These are phyloP conservation scores for Cheilinus undulatus DNA, from an alignment of 2,113 vertebrate species.

Conservation along the genomic window DNA sequence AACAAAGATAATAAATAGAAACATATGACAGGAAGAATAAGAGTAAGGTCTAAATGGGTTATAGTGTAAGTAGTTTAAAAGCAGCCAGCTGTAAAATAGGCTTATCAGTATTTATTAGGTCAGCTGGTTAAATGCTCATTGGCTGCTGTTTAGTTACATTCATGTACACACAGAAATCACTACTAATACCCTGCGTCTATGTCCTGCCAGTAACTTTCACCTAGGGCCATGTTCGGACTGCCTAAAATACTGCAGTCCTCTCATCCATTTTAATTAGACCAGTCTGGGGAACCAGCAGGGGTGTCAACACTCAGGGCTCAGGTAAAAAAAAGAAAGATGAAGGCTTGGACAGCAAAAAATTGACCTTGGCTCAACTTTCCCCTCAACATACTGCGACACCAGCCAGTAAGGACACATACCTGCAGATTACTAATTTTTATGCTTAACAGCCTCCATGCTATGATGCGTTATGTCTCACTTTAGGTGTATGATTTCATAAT, in stretches of 20 bases:
- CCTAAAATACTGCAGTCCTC: slow-evolving; percentile 8
- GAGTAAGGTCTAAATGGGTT: neutral
- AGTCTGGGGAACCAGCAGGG: slow-evolving; percentile 4
- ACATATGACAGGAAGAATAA: neutral
- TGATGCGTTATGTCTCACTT: no score
- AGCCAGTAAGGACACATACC: neutral
- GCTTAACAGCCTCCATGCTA: no score
- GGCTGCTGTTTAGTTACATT: neutral
- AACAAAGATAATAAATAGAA: no score
- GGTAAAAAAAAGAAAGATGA: neutral
- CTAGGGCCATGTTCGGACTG: neutral
- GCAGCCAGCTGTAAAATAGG: neutral
- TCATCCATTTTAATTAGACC: slow-evolving; percentile 44
- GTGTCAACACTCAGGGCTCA: neutral
- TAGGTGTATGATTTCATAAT: no score
- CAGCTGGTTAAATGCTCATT: slow-evolving; percentile 5
- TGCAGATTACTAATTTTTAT: neutral
- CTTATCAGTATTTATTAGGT: neutral
- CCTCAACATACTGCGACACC: neutral
- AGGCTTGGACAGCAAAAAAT: slow-evolving; percentile 9
- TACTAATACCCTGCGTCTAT: neutral
- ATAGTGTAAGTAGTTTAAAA: neutral
- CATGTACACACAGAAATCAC: neutral
- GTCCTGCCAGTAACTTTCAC: slow-evolving; percentile 7
- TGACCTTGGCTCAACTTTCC: slow-evolving; percentile 14